Percentiles rank a stretch among this genome's conserved stretches.
Evolutionary conservation across 2,113 vertebrate species (phyloP).

Genomic region (Tichodroma muraria): DNA sequence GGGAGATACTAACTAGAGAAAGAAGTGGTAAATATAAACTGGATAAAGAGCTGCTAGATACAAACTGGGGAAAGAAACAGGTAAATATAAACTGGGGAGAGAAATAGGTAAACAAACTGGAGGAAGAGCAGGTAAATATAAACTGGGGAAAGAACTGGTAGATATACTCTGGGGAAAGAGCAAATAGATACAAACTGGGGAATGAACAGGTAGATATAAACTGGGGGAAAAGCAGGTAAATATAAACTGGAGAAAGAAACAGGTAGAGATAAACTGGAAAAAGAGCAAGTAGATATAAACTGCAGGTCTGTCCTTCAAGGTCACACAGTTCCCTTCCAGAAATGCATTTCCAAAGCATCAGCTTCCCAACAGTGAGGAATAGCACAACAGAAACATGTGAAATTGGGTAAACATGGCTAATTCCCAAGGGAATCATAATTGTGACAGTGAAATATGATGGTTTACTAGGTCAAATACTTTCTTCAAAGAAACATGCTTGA

Average conservation of each 20-base stretch:
- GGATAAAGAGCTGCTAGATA: background rate
- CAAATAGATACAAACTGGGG: background rate
- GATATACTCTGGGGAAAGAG: background rate
- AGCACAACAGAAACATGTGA: background rate
- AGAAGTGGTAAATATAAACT: background rate
- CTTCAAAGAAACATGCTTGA: conserved; percentile 9
- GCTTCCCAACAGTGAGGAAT: background rate
- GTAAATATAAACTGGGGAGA: background rate
- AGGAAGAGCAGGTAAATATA: background rate
- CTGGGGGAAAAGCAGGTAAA: background rate
- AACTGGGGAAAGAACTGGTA: background rate
- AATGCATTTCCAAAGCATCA: background rate
- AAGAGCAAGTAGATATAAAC: background rate
- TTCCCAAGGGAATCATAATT: conserved; percentile 19
- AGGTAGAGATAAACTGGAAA: background rate
- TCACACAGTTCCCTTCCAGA: background rate
- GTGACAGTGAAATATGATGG: conserved; percentile 39
- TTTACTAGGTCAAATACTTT: conserved; percentile 26
- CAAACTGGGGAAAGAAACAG: background rate
- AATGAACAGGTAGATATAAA: background rate
- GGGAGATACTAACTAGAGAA: too few species aligned
- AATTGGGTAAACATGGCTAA: conserved; percentile 3
- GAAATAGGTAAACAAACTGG: background rate
- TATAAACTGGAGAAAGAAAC: background rate
- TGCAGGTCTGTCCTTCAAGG: background rate